Base-by-base conservation (phyloP, 2,113 vertebrate genomes). In the Eulemur rufifrons region DNA sequence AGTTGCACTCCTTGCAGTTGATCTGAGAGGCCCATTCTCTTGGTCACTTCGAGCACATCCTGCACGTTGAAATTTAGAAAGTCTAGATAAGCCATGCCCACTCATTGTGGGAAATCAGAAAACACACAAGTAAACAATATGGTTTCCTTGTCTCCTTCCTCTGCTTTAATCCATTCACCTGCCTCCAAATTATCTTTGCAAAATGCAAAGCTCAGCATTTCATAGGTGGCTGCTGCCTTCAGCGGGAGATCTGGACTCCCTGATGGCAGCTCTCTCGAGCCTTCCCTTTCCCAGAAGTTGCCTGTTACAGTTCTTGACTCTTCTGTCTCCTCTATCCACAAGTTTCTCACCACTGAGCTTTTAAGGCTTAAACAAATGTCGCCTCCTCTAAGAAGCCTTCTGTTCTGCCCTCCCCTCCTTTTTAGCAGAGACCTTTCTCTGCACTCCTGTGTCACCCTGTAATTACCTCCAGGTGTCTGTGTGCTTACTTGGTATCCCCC, bases 121-220 rank as follows among this genome's bases (percentile, higher is more conserved):
- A 89, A 18, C 4, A 68, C 1, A 39, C 56, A 37, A 25, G 29
- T 13, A 4, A 5, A 61, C 0, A 0, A 0, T 11, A 32, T 1
- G 5, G 5, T 39, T 37, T 34, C 47, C 18, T 25, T 29, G 11
- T 10, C 29, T 78, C 15, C 14, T 96, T 59, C 34, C 23, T 37
- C 11, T 18, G 12, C 15, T 82, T 45, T 10, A 34, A 39, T 54
- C 23, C 34, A n/a, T 74, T 76, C 17, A 56, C 45, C 25, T 23
- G 23, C 23, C 6, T 39, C 56, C 12, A n/a, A 86, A 39, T 90
- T 45, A 14, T 77, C 59, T 82, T 85, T 37, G 11, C 6, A 8
- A 39, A 77, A 56, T 29, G 47, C 23, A 54, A 42, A 37, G 34
- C 21, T 54, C 18, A 17, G 23, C 37, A 12, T 45, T 45, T 15